These are phyloP conservation scores for Agrochola lychnidis DNA, from an alignment of 2,888 invertebrate species.

Conservation along the genomic window DNA sequence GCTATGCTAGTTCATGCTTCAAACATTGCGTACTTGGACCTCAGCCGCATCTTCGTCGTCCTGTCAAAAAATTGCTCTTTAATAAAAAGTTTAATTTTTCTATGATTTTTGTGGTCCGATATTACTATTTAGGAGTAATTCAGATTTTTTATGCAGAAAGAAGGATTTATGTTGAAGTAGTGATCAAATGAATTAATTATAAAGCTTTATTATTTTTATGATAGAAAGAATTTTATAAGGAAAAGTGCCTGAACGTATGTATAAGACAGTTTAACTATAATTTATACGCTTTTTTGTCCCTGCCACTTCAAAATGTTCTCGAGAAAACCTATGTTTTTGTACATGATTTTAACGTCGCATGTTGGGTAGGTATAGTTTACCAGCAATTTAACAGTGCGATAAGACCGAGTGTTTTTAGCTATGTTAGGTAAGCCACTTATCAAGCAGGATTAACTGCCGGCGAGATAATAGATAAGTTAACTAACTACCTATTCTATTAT, in stretches of 20 bases:
- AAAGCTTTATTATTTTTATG: neutral
- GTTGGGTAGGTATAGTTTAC: neutral
- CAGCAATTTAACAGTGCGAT: slow-evolving; percentile 10
- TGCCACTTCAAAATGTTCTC: no score
- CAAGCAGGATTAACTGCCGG: slow-evolving; percentile 5
- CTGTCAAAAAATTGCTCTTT: slow-evolving; percentile 68
- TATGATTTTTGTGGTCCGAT: slow-evolving; percentile 1
- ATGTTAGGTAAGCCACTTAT: neutral
- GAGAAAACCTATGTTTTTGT: neutral
- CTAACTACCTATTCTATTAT: slow-evolving; percentile 12
- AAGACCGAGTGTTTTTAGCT: slow-evolving; percentile 10
- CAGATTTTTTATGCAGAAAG: slow-evolving; percentile 22
- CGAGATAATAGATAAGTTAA: slow-evolving; percentile 12
- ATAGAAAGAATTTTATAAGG: neutral
- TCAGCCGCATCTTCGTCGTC: slow-evolving; percentile 67
- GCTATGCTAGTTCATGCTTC: slow-evolving; percentile 70
- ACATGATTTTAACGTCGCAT: neutral
- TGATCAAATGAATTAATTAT: slow-evolving; percentile 2
- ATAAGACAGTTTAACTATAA: neutral
- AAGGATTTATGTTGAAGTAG: neutral
- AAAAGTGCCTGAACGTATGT: neutral
- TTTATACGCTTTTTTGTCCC: neutral
- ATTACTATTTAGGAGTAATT: slow-evolving; percentile 51
- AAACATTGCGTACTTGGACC: slow-evolving; percentile 71
- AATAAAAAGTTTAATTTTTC: neutral